phyloP scores from a whole-genome alignment of 2,888 invertebrate genomes.

The Hoplodrina blanda region DNA sequence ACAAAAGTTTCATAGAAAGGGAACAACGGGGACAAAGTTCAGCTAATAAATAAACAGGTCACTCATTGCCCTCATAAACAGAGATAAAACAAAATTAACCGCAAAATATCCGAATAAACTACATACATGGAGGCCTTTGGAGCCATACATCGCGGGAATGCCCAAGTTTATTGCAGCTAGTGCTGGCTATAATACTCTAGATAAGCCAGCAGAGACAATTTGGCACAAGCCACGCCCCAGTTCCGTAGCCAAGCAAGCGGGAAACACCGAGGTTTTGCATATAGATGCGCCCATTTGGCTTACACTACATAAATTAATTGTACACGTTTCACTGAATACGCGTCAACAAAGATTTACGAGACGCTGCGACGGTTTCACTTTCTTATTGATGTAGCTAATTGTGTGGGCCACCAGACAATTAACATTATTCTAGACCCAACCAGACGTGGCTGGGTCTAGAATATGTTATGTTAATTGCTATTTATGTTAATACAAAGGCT shows the following conservation, averaged over 20 bases:
- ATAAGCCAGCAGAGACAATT: constrained; percentile 90
- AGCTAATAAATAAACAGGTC: constrained; percentile 61
- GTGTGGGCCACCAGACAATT: background rate
- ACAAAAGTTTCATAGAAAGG: constrained; percentile 46
- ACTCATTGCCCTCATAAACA: constrained; percentile 49
- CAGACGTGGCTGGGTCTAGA: constrained; percentile 15
- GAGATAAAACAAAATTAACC: constrained; percentile 71
- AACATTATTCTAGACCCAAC: too few species aligned
- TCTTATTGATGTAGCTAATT: constrained; percentile 56
- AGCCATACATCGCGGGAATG: constrained; percentile 82
- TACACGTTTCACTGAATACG: constrained; percentile 82
- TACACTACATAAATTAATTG: constrained; percentile 88
- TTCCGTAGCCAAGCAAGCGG: constrained; percentile 86
- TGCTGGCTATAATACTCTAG: constrained; percentile 86
- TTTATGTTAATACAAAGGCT: constrained; percentile 17
- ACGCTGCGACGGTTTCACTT: constrained; percentile 58
- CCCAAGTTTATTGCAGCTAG: constrained; percentile 84
- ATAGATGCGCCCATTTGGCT: constrained; percentile 89
- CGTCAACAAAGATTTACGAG: constrained; percentile 76
- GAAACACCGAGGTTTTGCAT: constrained; percentile 87
- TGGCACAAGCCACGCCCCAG: constrained; percentile 88
- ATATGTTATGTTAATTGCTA: constrained; percentile 26
- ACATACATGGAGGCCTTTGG: constrained; percentile 73
- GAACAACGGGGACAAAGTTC: constrained; percentile 38
- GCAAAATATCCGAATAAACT: constrained; percentile 76